Conservation (phyloP, 2,888 invertebrate genomes). For the Tridacna crocea region DNA sequence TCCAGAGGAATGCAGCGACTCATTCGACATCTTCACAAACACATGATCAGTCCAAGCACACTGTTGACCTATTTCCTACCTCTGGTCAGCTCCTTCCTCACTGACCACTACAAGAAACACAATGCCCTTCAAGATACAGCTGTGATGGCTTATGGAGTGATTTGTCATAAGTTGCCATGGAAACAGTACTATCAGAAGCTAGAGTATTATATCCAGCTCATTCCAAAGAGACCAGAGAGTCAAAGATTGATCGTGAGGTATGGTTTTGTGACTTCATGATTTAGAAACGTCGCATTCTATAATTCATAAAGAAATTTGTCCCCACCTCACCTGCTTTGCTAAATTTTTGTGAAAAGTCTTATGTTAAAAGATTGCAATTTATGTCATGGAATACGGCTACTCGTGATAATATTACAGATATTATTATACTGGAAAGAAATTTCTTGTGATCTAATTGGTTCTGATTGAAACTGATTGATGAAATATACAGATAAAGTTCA, state of each 20-base stretch:
- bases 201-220: slow-evolving; percentile 91
- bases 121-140: slow-evolving; percentile 90
- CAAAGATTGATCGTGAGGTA: slow-evolving; percentile 92
- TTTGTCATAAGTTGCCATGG: slow-evolving; percentile 94
- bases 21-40: slow-evolving; percentile 80
- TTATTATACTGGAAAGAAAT: too few species aligned
- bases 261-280: not conserved
- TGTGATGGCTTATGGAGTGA: slow-evolving; percentile 91
- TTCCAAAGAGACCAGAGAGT: slow-evolving; percentile 89
- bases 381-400: too few species aligned
- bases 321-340: too few species aligned
- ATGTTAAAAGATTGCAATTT: too few species aligned
- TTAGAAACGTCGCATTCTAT: too few species aligned
- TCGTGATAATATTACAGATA: too few species aligned
- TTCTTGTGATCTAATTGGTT: too few species aligned
- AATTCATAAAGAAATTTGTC: too few species aligned
- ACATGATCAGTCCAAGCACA: slow-evolving; percentile 84
- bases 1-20: slow-evolving; percentile 91
- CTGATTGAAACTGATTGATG: too few species aligned
- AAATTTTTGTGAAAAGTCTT: too few species aligned
- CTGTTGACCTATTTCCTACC: slow-evolving; percentile 94
- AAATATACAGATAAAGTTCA: too few species aligned
- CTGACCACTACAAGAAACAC: slow-evolving; percentile 91
- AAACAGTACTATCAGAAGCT: slow-evolving; percentile 93
- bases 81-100: slow-evolving; percentile 91